Evolutionary conservation across 1,140 invertebrate genomes (phyloP), one percentile per base, ranked within the genome.

Genomic region (Latrodectus geometricus): DNA sequence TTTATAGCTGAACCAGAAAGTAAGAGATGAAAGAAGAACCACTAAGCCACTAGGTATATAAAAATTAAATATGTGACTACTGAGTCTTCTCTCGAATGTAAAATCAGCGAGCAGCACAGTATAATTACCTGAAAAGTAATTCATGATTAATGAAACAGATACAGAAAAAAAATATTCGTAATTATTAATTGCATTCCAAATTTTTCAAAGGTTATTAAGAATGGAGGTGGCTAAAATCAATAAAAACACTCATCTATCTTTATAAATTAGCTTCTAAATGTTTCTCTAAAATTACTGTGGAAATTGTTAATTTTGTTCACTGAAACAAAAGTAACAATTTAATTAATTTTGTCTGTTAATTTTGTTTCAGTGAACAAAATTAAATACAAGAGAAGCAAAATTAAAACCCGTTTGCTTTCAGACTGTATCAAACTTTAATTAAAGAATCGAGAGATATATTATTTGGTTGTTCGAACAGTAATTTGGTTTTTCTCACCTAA

Each of bases 1-100:
- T 50, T 91, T 90, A 68, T 91, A 89, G 86, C 91, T 90, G 9
- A 91, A 80, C 91, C 91, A 91, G 82, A 92, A 91, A 72, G 90
- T 90, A n/a, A 91, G 89, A 89, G 84, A 89, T 15, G 88, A 89
- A 12, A 89, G 65, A 12, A 80, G 73, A 4, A 89, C 88, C 49
- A 89, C 76, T 49, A 89, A 52, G 0, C 87, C 52, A 66, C 86
- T 89, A 14, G 88, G 88, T 69, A 89, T 87, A 77, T 89, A 89
- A 14, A 82, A 87, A 66, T 89, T 89, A 9, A 89, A 50, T 11
- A 89, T 17, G 20, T 77, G 61, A 35, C 88, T 48, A 17, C 69
- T 89, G 0, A 89, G 78, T 20, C 85, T 61, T n/a, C 88, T 54
- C 54, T 76, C 70, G 68, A 89, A 89, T 5, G 80, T 85, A 50